Base-by-base conservation (phyloP, 2,113 vertebrate genomes). In the Dromiciops gliroides region DNA sequence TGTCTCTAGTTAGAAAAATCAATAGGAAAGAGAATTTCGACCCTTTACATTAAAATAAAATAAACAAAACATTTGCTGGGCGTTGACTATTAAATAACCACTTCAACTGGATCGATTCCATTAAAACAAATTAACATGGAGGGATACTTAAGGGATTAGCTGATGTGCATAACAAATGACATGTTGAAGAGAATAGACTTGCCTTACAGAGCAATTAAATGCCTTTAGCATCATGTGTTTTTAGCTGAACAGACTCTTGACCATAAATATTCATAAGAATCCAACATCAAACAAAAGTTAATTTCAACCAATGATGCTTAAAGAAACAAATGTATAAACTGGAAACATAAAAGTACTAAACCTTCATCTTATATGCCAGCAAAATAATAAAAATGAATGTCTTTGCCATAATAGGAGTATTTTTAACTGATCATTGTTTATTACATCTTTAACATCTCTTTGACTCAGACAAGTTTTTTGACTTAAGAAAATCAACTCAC, bases 61-160 rank as follows among this genome's bases (percentile, higher is more conserved):
- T 37, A 67, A 67, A 67, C 37, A 67, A 67, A 37, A 37, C 60
- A 67, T n/a, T 67, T 37, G 31, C 16, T 44, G 37, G 16, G 67
- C 93, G 95, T 90, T 95, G 92, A 56, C 92, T 96, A 94, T 94
- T 95, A 88, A 94, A 95, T 96, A 37, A 10, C 11, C 31, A 16
- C 60, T 37, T 37, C 49, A 93, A 90, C 0, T 83, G 56, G 83
- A 97, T 96, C 93, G 97, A 97, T 97, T 97, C 75, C 91, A 94
- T 93, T 95, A 94, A 89, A 95, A 12, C 94, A 75, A 37, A 51
- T 51, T 96, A 96, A 95, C 0, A 98, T 95, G 97, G 75, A 95
- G 93, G 94, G 92, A 95, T 95, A 97, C 96, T 94, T 92, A 97
- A 94, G 60, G 4, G 95, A 98, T 98, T 97, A 98, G 96, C 96